Evolutionary conservation across 2,797 vertebrate species (phyloP).

Genomic region (Luscinia megarhynchos): DNA sequence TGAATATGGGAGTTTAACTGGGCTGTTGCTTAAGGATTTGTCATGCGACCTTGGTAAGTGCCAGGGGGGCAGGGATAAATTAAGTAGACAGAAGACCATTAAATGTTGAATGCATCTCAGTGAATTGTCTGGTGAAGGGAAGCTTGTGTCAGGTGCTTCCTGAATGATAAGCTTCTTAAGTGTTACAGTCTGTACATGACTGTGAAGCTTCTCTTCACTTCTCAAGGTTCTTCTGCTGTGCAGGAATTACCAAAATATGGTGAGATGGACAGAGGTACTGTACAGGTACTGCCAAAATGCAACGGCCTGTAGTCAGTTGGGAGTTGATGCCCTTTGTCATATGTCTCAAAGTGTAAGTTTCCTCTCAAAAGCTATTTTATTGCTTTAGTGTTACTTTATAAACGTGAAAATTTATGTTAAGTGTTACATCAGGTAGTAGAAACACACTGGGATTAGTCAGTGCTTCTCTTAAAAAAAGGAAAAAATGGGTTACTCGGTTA

Average conservation of each 20-base stretch:
- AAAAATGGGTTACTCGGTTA: neutral
- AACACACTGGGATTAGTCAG: neutral
- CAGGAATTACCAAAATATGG: neutral
- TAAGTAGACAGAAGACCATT: neutral
- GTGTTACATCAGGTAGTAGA: neutral
- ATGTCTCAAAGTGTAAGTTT: neutral
- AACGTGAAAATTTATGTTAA: neutral
- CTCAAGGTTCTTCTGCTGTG: neutral
- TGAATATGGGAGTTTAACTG: neutral
- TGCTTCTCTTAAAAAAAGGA: neutral
- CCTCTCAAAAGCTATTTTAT: neutral
- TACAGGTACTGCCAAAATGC: neutral
- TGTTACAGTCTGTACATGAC: accelerated
- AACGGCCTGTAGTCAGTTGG: neutral
- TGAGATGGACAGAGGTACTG: neutral
- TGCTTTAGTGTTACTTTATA: neutral
- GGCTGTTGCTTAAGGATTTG: neutral
- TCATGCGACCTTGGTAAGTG: neutral
- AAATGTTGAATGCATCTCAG: neutral
- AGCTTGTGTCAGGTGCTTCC: neutral
- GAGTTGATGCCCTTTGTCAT: neutral
- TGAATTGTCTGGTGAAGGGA: neutral
- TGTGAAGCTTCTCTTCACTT: neutral
- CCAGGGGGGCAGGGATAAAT: neutral
- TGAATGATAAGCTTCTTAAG: neutral